Base-by-base conservation (phyloP, 1,140 invertebrate genomes). In the Hermetia illucens region DNA sequence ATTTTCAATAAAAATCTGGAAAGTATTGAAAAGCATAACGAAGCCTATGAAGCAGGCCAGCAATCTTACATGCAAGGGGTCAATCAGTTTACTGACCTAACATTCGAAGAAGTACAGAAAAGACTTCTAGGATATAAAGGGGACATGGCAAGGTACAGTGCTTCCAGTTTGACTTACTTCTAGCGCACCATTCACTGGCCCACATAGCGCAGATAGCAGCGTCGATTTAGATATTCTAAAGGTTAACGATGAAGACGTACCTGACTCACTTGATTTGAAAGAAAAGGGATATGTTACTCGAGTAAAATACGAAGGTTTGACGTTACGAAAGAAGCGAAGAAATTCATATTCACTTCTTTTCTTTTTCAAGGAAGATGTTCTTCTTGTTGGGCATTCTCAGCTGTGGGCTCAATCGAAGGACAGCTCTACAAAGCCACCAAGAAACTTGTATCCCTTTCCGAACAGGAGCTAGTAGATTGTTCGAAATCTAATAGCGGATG, bases 391-490 rank as follows among this genome's bases (percentile, higher is more conserved):
- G 75, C 86, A 41, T 92, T 93, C 65, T 83, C 82, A 47, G 61
- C 80, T 5, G 13, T 89, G 47, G 92, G 91, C 20, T 65, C 91
- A 1, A 64, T 97, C 21, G 92, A 97, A 69, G 91, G 83, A 12
- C 91, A 96, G 61, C 79, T 91, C 55, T 90, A 81, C 62, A 74
- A 86, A 41, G 75, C 80, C 55, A 79, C 70, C 31, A 80, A 80
- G 25, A 71, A 75, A 48, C 67, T 96, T 5, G 71, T 90, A 8
- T 88, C 85, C 3, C 71, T 97, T 1, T 91, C 86, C 44, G 92
- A 96, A 65, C 92, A 97, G 65, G 94, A 96, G 60, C 65, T 97
- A 20, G 70, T 97, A 18, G 93, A 97, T 66, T 96, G 93, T 55
- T 71, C 71, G 35, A 89, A 82, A 53, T 89, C 88, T 4, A 96